phyloP scores from a whole-genome alignment of 2,797 vertebrate species.

The Alexandromys oeconomus region DNA sequence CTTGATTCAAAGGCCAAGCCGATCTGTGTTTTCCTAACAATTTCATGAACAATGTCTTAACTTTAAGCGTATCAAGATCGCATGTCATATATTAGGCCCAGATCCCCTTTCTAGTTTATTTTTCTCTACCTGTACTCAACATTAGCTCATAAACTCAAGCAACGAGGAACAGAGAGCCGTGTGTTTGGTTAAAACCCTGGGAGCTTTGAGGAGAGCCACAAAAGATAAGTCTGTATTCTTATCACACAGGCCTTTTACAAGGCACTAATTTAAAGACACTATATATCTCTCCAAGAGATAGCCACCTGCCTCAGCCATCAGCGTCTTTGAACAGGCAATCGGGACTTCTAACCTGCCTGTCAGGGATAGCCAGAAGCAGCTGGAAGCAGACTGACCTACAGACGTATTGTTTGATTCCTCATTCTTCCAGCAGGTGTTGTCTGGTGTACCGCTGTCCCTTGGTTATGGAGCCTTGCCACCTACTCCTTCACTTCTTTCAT shows the following conservation, averaged over 20 bases:
- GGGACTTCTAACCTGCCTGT: not conserved
- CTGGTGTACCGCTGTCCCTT: conserved; percentile 20
- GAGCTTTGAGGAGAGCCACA: conserved; percentile 52
- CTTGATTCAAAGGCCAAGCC: conserved; percentile 52
- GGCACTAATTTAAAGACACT: conserved; percentile 69
- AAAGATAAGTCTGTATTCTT: conserved; percentile 65
- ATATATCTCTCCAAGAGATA: not conserved
- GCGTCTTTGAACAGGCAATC: conserved; percentile 26
- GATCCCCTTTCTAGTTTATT: conserved; percentile 63
- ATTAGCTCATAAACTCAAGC: conserved; percentile 53
- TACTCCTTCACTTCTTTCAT: not conserved
- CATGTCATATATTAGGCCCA: not conserved
- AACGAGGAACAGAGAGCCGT: conserved; percentile 34
- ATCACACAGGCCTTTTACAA: conserved; percentile 62
- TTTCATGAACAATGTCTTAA: conserved; percentile 53
- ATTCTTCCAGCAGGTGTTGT: not conserved
- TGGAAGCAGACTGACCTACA: conserved; percentile 2
- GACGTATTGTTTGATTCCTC: not conserved
- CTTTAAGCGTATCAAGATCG: not conserved
- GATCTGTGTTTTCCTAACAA: conserved; percentile 40
- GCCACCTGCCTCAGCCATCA: conserved; percentile 24
- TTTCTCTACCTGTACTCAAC: conserved; percentile 45
- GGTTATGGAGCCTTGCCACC: not conserved
- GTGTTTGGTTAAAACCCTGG: conserved; percentile 47
- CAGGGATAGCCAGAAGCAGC: not conserved